These are phyloP conservation scores for Uria lomvia DNA, from an alignment of 2,113 vertebrate genomes.

Conservation along the genomic window DNA sequence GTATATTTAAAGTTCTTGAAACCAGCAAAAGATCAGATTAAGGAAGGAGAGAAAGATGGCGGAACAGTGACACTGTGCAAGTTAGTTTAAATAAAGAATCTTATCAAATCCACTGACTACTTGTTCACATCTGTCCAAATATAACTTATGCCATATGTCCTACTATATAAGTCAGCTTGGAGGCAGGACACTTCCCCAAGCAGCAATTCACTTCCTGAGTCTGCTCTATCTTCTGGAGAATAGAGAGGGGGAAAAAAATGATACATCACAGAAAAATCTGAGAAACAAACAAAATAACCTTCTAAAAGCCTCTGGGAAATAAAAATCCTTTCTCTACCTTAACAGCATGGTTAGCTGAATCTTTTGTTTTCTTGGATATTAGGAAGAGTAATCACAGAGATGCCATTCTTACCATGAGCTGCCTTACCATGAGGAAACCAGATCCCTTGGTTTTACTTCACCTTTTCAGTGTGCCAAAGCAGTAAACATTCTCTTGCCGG, in stretches of 20 bases:
- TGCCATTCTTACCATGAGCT: background rate
- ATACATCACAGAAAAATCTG: conserved; percentile 5
- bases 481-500: background rate
- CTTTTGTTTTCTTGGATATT: background rate
- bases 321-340: background rate
- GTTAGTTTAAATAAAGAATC: conserved; percentile 66
- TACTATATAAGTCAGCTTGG: conserved; percentile 66
- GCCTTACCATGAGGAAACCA: background rate
- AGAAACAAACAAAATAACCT: conserved; percentile 44
- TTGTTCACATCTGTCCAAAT: conserved; percentile 71
- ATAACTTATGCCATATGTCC: conserved; percentile 63
- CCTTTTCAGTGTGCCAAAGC: background rate
- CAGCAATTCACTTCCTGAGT: conserved; percentile 60
- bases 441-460: background rate
- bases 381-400: background rate
- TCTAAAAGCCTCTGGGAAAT: conserved; percentile 4
- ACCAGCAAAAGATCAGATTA: conserved; percentile 39
- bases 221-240: conserved; percentile 45
- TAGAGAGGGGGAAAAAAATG: background rate
- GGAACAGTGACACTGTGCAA: conserved; percentile 58
- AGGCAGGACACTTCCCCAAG: conserved; percentile 63
- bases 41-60: conserved; percentile 43
- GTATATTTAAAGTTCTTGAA: conserved; percentile 21
- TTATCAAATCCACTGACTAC: conserved; percentile 64
- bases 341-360: background rate